These are phyloP conservation scores for Schizothorax lantsangensis DNA, from an alignment of 2,797 vertebrate species.

Conservation along the genomic window DNA sequence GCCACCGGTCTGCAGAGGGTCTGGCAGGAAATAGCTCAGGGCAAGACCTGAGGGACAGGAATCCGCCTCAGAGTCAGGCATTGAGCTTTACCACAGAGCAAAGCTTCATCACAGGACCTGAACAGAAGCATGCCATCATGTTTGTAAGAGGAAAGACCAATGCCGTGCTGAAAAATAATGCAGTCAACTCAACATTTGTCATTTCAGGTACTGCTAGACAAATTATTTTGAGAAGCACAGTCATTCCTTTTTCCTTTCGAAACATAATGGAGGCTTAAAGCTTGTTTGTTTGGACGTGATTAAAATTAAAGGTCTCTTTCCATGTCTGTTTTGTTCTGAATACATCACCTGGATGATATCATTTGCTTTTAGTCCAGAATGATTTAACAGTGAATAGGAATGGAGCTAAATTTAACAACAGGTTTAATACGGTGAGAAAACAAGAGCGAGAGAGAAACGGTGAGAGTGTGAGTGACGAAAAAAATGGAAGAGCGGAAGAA, in stretches of 20 bases:
- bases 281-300: neutral
- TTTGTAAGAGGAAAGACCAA: neutral
- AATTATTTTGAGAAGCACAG: neutral
- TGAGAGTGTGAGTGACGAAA: constrained; percentile 21
- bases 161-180: neutral
- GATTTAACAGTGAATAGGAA: constrained; percentile 25
- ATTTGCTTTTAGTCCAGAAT: constrained; percentile 4
- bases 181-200: neutral
- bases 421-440: constrained; percentile 46
- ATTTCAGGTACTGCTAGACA: constrained; percentile 4
- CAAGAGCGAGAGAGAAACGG: constrained; percentile 9
- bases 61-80: neutral
- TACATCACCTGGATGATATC: neutral
- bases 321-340: constrained; percentile 21
- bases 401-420: constrained; percentile 39
- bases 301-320: neutral
- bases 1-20: neutral
- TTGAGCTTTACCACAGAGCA: neutral
- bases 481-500: neutral
- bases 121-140: neutral
- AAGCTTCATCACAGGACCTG: neutral
- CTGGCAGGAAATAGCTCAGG: neutral
- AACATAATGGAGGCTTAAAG: neutral
- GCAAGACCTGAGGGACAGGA: neutral
- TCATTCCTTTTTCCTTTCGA: neutral